Evolutionary conservation across 2,888 invertebrate species (phyloP), one percentile per base, ranked within the genome.

Genomic region (Caenorhabditis macrosperma): DNA sequence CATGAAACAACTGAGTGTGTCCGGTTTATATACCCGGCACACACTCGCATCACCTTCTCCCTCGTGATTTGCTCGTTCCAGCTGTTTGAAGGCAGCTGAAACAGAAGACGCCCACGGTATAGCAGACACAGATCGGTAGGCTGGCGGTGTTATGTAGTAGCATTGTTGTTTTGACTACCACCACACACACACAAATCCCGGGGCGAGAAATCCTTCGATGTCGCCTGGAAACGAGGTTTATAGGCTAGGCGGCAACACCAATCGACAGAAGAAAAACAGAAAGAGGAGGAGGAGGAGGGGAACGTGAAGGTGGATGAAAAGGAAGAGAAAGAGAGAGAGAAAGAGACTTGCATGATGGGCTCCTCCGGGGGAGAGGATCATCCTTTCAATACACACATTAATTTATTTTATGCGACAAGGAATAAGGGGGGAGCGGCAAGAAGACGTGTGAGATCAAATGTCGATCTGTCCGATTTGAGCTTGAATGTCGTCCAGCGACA

Each of bases 401-500:
- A 50, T 63, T 63, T 50, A 20, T 33, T 48, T 61, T 48, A 52
- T 26, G 52, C 10, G 52, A 52, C 38, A 38, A 38, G 38, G 38
- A 5, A 12, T 17, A 35, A n/a, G 17, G 33, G 35, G n/a, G 57
- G 24, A 24, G 33, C n/a, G 26, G 48, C 30, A 26, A 59, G 33
- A 48, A 17, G 2, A 26, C 22, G 26, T 50, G 41, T 22, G 66
- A 54, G 44, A 55, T 66, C 46, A 30, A 28, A 67, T 63, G 52
- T 83, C 81, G 17, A 81, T 81, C 41, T 78, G 22, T 5, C 41
- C 38, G 26, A 83, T 66, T 54, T 78, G 71, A 5, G 69, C 78
- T 35, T 81, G 81, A 35, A 83, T 28, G 12, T 83, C 78, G 6
- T 83, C 82, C 22, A 83, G 22, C 20, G 81, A 72, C 28, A 78